Evolutionary conservation across 2,888 invertebrate genomes (phyloP).

Genomic region (Odiellus spinosus): DNA sequence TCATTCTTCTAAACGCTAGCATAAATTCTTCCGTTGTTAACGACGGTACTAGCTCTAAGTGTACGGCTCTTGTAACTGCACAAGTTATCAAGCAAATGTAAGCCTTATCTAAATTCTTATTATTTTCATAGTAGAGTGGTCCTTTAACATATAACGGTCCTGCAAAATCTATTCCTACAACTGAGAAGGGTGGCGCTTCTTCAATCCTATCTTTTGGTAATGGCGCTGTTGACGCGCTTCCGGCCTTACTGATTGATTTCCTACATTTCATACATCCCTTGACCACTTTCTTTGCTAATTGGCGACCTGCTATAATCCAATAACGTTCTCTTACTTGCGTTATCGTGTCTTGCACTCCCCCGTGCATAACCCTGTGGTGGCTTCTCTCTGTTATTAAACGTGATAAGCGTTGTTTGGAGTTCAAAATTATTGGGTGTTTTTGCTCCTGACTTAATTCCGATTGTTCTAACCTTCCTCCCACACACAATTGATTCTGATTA

Average conservation of each 20-base stretch:
- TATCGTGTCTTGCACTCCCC: conserved; percentile 1
- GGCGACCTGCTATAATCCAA: conserved; percentile 1
- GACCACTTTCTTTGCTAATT: background rate
- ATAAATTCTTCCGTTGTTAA: too few relatives aligned
- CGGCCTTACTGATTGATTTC: background rate
- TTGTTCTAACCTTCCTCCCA: conserved; percentile 1
- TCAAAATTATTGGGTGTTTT: conserved; percentile 1
- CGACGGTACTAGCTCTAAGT: too few relatives aligned
- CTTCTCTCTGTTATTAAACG: background rate
- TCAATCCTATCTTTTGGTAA: background rate
- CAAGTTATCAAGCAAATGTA: too few relatives aligned
- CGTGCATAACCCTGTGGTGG: conserved; percentile 1
- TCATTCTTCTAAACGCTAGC: too few relatives aligned
- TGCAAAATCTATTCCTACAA: conserved; percentile 2
- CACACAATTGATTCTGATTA: background rate
- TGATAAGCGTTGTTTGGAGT: background rate
- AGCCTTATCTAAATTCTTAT: too few relatives aligned
- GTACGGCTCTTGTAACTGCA: too few relatives aligned
- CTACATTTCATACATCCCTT: background rate
- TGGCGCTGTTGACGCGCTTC: background rate
- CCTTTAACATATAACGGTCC: conserved; percentile 11
- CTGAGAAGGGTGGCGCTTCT: background rate
- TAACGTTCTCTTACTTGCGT: background rate
- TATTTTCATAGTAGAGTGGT: too few relatives aligned
- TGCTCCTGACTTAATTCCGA: background rate